Evolutionary conservation across 1,140 invertebrate genomes (phyloP).

Genomic region (Reticulitermes speratus): DNA sequence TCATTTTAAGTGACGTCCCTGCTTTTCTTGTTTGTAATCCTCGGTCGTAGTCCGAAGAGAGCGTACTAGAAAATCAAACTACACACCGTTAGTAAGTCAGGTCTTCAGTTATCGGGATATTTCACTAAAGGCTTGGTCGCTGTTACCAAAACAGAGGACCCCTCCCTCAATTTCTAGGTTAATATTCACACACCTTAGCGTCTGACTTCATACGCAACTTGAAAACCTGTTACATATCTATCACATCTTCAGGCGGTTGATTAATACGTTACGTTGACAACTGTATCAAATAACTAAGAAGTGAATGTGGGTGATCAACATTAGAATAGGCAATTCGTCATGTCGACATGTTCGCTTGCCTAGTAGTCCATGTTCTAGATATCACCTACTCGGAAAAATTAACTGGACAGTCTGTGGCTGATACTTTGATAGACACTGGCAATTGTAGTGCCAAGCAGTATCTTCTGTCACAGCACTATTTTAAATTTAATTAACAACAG

Average conservation of each 20-base stretch:
- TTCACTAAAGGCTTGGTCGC: neutral
- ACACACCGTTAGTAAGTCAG: neutral
- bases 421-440: neutral
- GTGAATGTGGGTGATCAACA: neutral
- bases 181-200: constrained; percentile 11
- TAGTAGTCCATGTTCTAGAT: neutral
- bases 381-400: neutral
- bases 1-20: no score
- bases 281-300: neutral
- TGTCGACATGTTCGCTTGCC: neutral
- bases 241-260: neutral
- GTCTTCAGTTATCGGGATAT: neutral
- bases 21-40: no score
- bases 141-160: neutral
- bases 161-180: neutral
- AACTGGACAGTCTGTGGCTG: neutral
- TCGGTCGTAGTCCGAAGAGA: no score
- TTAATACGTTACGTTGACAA: constrained; percentile 16
- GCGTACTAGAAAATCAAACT: no score
- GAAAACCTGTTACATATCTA: neutral
- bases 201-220: neutral
- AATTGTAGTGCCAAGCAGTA: neutral
- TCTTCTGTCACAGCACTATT: no score
- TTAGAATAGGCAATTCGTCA: constrained; percentile 15
- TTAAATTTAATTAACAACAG: no score